Evolutionary conservation across 2,113 vertebrate species (phyloP).

Genomic region (Xerus inauris): DNA sequence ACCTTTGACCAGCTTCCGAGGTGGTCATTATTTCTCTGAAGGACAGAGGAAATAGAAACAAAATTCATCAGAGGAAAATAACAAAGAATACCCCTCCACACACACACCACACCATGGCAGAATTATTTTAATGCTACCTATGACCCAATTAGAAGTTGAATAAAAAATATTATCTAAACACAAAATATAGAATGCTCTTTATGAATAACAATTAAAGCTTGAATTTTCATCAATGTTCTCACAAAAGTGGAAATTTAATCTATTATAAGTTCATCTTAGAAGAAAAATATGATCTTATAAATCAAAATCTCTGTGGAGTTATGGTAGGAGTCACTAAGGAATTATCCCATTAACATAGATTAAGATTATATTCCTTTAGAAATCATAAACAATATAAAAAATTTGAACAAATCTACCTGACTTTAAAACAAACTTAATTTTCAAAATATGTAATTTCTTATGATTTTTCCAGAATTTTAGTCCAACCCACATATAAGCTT

Average conservation of each 20-base stretch:
- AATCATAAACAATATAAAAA: background rate
- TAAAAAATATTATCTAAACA: background rate
- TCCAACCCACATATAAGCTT: background rate
- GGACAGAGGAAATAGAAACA: background rate
- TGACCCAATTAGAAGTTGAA: background rate
- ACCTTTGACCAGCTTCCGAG: background rate
- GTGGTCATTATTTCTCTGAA: background rate
- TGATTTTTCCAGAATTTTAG: background rate
- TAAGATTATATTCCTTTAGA: background rate
- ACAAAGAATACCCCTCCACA: background rate
- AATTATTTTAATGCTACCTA: background rate
- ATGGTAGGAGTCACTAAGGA: background rate
- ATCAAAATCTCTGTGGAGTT: background rate
- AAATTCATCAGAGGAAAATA: background rate
- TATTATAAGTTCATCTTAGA: background rate
- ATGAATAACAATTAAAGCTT: background rate
- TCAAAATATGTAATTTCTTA: background rate
- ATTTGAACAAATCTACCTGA: background rate
- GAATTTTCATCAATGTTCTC: background rate
- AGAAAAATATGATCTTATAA: background rate
- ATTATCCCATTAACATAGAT: background rate
- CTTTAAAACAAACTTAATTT: background rate
- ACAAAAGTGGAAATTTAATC: background rate
- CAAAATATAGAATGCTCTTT: background rate
- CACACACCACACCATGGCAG: background rate